Evolutionary conservation across 2,888 invertebrate species (phyloP), one percentile per base, ranked within the genome.

Genomic region (Zhuqinia jingwanae): DNA sequence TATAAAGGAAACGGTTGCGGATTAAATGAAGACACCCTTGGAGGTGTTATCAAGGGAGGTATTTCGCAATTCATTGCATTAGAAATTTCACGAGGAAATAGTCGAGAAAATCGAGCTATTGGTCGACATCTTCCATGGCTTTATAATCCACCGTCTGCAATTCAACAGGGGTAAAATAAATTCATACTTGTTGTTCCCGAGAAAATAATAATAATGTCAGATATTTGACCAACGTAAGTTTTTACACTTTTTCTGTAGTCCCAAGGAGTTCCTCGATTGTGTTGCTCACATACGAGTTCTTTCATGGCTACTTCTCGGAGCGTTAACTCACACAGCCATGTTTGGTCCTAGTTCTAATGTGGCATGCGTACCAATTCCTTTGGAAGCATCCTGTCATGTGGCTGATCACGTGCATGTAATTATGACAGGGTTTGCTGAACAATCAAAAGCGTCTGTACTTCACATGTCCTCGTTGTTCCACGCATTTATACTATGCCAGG

Each of bases 371-470:
- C 98, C 99, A 0, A 96, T 99, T 90, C 98, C 99, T 3, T 96
- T 98, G 92, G 99, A 99, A 93, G 97, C 97, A 68, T 97, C 97
- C 73, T 97, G 97, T 92, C 97, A 98, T 93, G 96, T 99, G 92
- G 98, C 99, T 58, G 99, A 99, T 93, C 98, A 99, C 92, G 96
- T 99, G 90, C 98, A 99, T 94, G 96, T 96, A 17, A 98, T 99
- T 91, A 95, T 99, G 94, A 96, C 97, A 0, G 98, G 98, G 11
- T 99, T 99, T 94, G 97, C 98, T 45, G 99, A 99, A 92, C 97
- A 98, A 92, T 96, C 96, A 0, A 98, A 98, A 93, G 95, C 96
- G 1, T 97, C 97, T 0, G 96, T 97, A 5, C 94, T 97, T 80
- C 98, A 99, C 92, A 98, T 99, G 98, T 97, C 97, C 77, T 98